Percentiles rank a stretch among this genome's conserved stretches.
These are phyloP conservation scores for Hydraecia micacea DNA, from an alignment of 2,888 invertebrate species.

Conservation along the genomic window DNA sequence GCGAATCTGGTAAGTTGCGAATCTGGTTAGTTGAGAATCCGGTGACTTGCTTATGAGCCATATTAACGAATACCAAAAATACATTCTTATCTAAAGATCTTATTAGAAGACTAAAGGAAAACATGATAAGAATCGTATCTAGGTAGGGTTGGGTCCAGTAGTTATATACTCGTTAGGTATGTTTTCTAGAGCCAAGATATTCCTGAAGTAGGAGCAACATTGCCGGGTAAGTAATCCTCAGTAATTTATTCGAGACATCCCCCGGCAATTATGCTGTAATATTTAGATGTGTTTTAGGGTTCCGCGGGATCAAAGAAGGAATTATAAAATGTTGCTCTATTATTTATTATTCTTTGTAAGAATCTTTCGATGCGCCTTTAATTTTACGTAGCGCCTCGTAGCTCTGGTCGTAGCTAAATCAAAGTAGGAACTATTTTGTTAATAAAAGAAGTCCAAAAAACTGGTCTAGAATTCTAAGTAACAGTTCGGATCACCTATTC, in stretches of 20 bases:
- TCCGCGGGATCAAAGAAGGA: conserved; percentile 56
- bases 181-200: conserved; percentile 49
- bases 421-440: not conserved
- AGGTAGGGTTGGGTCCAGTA: not conserved
- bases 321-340: conserved; percentile 39
- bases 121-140: conserved; percentile 41
- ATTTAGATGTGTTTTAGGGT: conserved; percentile 68
- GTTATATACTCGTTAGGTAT: conserved; percentile 39
- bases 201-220: conserved; percentile 58
- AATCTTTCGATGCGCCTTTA: not conserved
- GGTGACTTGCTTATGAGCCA: too few relatives aligned
- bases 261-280: conserved; percentile 70
- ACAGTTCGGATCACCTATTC: not conserved
- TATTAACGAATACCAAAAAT: conserved; percentile 35
- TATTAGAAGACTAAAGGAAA: conserved; percentile 28
- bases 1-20: too few relatives aligned
- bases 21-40: too few relatives aligned
- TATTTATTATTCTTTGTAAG: conserved; percentile 23
- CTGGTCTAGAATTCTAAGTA: not conserved
- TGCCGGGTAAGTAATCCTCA: conserved; percentile 65
- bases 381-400: not conserved
- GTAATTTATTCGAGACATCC: conserved; percentile 72
- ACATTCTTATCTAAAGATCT: conserved; percentile 31
- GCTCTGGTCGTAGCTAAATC: not conserved
- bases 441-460: not conserved